These are phyloP conservation scores for Drosophila ficusphila DNA, from an alignment of 1,140 invertebrate species.

Conservation along the genomic window DNA sequence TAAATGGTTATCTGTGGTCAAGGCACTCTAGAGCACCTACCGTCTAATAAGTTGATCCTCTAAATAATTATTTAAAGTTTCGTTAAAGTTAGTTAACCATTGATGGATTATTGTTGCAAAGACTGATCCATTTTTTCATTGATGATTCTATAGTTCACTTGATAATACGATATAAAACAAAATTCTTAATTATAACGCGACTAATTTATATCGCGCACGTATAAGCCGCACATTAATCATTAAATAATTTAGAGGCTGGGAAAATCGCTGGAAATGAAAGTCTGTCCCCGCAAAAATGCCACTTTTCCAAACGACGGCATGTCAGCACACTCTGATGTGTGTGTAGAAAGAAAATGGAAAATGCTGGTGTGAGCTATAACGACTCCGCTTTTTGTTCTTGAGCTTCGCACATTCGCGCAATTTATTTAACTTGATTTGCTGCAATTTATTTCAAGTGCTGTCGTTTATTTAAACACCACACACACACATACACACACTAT, in stretches of 20 bases:
- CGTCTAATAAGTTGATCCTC: too few relatives aligned
- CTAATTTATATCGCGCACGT: slow-evolving; percentile 51
- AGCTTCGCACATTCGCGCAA: slow-evolving; percentile 62
- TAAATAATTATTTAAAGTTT: too few relatives aligned
- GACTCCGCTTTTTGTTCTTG: slow-evolving; percentile 25
- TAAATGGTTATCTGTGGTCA: too few relatives aligned
- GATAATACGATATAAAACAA: neutral
- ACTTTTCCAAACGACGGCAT: neutral
- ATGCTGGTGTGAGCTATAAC: slow-evolving; percentile 41
- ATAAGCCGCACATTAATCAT: slow-evolving; percentile 6
- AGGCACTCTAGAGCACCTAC: too few relatives aligned
- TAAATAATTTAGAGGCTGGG: neutral
- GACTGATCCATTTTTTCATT: neutral
- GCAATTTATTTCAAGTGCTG: slow-evolving; percentile 81
- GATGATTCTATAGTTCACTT: neutral
- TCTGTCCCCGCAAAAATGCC: neutral
- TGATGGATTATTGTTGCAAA: too few relatives aligned
- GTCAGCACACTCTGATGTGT: neutral
- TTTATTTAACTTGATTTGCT: slow-evolving; percentile 81
- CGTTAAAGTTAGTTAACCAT: too few relatives aligned
- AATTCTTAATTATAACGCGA: neutral
- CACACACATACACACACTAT: slow-evolving; percentile 19
- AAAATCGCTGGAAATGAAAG: neutral
- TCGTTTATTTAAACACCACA: slow-evolving; percentile 77
- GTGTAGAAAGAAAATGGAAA: slow-evolving; percentile 17